Evolutionary conservation across 2,113 vertebrate species (phyloP).

Genomic region (Xenotilapia leptura): DNA sequence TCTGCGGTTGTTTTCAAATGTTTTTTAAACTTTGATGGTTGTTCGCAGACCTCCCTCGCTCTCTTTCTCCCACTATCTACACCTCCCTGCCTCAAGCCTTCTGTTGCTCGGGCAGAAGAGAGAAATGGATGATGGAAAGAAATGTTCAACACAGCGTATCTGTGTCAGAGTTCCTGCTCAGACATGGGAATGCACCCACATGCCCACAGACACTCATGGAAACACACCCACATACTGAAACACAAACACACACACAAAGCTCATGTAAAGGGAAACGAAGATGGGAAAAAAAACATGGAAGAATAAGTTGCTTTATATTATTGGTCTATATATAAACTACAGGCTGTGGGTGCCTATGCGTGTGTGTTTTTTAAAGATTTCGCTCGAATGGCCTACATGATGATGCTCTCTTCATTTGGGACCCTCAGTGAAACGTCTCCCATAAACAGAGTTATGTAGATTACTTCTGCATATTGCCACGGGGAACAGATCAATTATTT

Average conservation of each 20-base stretch:
- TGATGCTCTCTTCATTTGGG: not conserved
- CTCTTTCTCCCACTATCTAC: slow-evolving; percentile 33
- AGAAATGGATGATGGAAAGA: slow-evolving; percentile 8
- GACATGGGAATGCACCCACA: slow-evolving; percentile 48
- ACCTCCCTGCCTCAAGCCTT: slow-evolving; percentile 37
- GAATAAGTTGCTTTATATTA: not conserved
- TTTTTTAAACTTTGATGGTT: slow-evolving; percentile 38
- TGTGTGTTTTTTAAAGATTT: not conserved
- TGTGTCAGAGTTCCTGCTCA: slow-evolving; percentile 49
- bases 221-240: slow-evolving; percentile 4
- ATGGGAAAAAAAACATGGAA: not conserved
- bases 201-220: slow-evolving; percentile 2
- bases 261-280: not conserved
- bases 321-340: not conserved
- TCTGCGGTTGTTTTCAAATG: slow-evolving; percentile 13
- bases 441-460: not conserved
- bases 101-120: slow-evolving; percentile 25
- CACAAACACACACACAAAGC: slow-evolving; percentile 16
- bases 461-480: not conserved
- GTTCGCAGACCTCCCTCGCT: slow-evolving; percentile 6
- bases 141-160: not conserved
- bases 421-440: not conserved
- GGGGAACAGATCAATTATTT: not conserved
- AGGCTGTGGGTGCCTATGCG: not conserved
- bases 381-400: not conserved